Conservation (phyloP, 2,113 vertebrate genomes). For the Crotalus horridus region DNA sequence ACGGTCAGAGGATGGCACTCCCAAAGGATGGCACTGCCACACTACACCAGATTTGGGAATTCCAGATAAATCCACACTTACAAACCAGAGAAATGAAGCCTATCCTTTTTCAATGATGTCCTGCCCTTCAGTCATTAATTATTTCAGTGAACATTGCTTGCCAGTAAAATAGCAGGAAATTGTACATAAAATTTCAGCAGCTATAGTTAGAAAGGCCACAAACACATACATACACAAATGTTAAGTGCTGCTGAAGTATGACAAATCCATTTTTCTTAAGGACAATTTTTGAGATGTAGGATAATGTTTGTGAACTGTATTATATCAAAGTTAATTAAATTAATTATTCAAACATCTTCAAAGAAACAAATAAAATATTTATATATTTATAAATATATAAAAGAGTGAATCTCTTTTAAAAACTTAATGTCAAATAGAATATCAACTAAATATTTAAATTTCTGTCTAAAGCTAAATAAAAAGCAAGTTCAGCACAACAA, state of each 20-base stretch:
- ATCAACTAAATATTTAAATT: background rate
- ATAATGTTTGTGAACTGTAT: background rate
- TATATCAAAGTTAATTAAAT: background rate
- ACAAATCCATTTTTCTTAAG: background rate
- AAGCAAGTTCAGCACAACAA: background rate
- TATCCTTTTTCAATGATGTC: background rate
- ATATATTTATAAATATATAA: background rate
- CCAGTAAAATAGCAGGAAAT: background rate
- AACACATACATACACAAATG: background rate
- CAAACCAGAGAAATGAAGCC: background rate
- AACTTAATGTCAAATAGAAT: background rate
- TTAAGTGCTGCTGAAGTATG: background rate
- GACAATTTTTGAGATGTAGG: background rate
- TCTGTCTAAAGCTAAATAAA: background rate
- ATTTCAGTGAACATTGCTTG: background rate
- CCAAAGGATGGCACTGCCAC: background rate
- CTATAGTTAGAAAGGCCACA: background rate
- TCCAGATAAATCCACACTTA: background rate
- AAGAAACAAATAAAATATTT: too few species aligned
- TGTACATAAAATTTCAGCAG: background rate
- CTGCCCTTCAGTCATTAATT: background rate
- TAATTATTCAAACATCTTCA: background rate
- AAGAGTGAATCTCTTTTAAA: background rate
- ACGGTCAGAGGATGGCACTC: background rate
- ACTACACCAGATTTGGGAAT: background rate